Base-by-base conservation (phyloP, 2,113 vertebrate genomes). In the Isurus oxyrinchus region DNA sequence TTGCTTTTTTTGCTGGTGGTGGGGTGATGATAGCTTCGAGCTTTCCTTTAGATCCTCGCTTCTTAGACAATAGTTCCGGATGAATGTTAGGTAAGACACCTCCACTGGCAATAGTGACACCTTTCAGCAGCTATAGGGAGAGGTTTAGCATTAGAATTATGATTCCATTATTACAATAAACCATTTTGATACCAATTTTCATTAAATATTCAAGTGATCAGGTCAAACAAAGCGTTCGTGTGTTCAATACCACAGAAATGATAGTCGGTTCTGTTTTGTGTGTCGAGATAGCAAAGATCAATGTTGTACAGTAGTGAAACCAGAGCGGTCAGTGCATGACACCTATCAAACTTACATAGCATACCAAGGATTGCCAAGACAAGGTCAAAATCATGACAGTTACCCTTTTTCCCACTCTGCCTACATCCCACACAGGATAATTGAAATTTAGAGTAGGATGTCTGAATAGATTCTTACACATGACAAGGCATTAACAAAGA, bases 61-160 rank as follows among this genome's bases (percentile, higher is more conserved):
- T 99, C 98, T 99, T 99, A 14, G 99, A 98, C 97, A 99, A 96
- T 96, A 99, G 97, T 97, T 99, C 99, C 21, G 99, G 99, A 67
- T 99, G 99, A 97, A 99, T 99, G 97, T 99, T 99, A 96, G 99
- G 99, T 97, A 99, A 97, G 96, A 99, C 99, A 81, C 99, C 99
- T 0, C 99, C 99, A 8, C 99, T 99, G 96, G 99, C 99, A 88
- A 99, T 99, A 97, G 99, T 99, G 97, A 99, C 99, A 7, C 99
- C 99, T 98, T 99, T 99, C 96, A 99, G 98, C 96, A 99, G 97
- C 99, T 99, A 97, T 87, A 96, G 96, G 96, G 90, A 96, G 96
- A 95, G 95, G 86, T 91, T 53, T 44, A 97, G 96, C 96, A 59
- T 6, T 94, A 97, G 91, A 31, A 96, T 96, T 96, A 81, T 96